Conservation (phyloP, 1,140 invertebrate genomes). For the Musca domestica region DNA sequence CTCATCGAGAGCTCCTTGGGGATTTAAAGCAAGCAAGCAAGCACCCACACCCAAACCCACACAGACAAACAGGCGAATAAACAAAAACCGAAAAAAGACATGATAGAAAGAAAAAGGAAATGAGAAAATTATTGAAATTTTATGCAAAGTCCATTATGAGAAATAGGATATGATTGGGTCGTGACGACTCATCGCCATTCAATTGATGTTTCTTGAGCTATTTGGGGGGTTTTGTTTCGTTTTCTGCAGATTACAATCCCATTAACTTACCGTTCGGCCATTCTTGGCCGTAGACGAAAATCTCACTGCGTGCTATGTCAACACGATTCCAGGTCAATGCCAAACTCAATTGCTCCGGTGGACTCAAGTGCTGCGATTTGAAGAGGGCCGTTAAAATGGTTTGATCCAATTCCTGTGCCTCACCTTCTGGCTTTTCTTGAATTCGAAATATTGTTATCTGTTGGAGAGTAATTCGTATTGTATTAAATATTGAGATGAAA, state of each 20-base stretch:
- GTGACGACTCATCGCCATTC: no score
- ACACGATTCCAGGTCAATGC: constrained; percentile 97
- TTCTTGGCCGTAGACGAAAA: constrained; percentile 94
- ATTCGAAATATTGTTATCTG: constrained; percentile 84
- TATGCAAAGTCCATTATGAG: constrained; percentile 7
- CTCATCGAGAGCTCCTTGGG: constrained; percentile 79
- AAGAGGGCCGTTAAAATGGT: constrained; percentile 94
- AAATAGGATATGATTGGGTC: background rate
- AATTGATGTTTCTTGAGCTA: no score
- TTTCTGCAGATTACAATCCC: background rate
- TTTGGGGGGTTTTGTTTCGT: background rate
- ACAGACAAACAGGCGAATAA: constrained; percentile 49
- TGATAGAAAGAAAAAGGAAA: constrained; percentile 24
- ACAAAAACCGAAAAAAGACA: constrained; percentile 21
- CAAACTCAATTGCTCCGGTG: constrained; percentile 87
- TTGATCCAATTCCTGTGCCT: constrained; percentile 86
- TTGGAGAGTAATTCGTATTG: no score
- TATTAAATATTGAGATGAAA: no score
- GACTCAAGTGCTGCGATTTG: constrained; percentile 84
- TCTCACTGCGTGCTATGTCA: constrained; percentile 92
- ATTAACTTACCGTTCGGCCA: constrained; percentile 66
- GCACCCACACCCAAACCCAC: no score
- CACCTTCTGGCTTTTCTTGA: constrained; percentile 73
- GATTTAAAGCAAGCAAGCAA: constrained; percentile 41
- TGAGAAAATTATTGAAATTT: constrained; percentile 23